Percentiles rank a stretch among this genome's conserved stretches.
Evolutionary conservation across 2,113 vertebrate species (phyloP).

Genomic region (Callionymus lyra): DNA sequence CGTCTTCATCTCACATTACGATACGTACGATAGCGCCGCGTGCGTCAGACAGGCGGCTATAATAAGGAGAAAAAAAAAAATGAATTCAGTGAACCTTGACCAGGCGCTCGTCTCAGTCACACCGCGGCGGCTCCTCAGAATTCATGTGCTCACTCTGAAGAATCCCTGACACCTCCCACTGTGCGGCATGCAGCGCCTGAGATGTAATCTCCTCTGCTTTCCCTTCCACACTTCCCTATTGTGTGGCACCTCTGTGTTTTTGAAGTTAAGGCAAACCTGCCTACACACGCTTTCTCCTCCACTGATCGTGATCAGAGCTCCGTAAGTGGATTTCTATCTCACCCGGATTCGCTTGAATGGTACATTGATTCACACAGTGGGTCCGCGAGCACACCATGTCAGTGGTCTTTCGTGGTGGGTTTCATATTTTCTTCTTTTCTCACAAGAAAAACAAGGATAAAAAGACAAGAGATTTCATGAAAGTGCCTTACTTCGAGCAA

Average conservation of each 20-base stretch:
- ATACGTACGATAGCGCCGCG: too few species aligned
- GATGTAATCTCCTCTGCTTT: slow-evolving; percentile 52
- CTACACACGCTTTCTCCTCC: slow-evolving; percentile 24
- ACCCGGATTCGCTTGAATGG: slow-evolving; percentile 53
- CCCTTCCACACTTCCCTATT: slow-evolving; percentile 28
- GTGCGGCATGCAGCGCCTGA: slow-evolving; percentile 21
- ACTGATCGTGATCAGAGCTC: slow-evolving; percentile 49
- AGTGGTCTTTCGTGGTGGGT: too few species aligned
- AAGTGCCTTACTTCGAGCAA: too few species aligned
- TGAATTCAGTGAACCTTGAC: not conserved
- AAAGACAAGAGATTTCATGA: too few species aligned
- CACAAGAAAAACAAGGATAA: too few species aligned
- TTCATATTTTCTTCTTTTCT: too few species aligned
- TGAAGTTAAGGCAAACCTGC: slow-evolving; percentile 37
- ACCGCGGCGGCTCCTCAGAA: slow-evolving; percentile 12
- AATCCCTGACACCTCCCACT: slow-evolving; percentile 23
- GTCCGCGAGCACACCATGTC: too few species aligned
- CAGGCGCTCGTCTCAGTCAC: slow-evolving; percentile 25
- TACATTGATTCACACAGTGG: slow-evolving; percentile 41
- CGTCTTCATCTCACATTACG: too few species aligned
- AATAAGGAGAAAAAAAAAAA: too few species aligned
- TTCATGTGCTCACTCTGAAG: slow-evolving; percentile 26
- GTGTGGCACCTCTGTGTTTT: slow-evolving; percentile 30
- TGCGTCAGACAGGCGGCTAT: too few species aligned
- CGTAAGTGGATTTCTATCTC: slow-evolving; percentile 52